Evolutionary conservation across 2,888 invertebrate species (phyloP), one percentile per base, ranked within the genome.

Genomic region (Agrotis segetum): DNA sequence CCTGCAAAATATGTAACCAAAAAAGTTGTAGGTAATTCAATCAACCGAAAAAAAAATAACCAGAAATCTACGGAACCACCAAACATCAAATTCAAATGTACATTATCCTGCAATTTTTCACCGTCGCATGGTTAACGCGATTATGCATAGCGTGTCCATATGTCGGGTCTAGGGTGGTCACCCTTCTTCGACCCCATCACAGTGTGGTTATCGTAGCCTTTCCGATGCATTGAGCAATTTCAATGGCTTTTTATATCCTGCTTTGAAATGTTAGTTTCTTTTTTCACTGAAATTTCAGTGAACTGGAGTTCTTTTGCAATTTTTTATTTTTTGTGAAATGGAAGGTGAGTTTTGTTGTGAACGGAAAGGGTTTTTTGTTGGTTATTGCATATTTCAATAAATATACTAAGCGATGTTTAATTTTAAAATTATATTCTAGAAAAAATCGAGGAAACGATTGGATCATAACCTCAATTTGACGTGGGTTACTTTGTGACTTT

Each of bases 191-290:
- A 68, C 65, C 75, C 79, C 72, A 74, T 81, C 72, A 58, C 29
- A 55, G 59, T 79, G 83, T 55, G 85, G 86, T 88, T 87, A 88
- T 86, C 80, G 72, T 55, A 82, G 81, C 71, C 74, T 83, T 88
- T 87, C 85, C 88, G 79, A 87, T 88, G 86, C 88, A 86, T 88
- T 88, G 87, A 83, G 73, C 89, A 89, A 89, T 87, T 82, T 71
- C 81, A 82, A 68, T 77, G 71, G 80, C 69, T 80, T 86, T 84
- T 81, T 81, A 82, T 82, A 78, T 66, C 55, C 58, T 59, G 64
- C 67, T 85, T 85, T 81, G 67, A 79, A 84, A 69, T 79, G 53
- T 29, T 55, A 66, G 16, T 2, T 71, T 61, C 64, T 77, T 71
- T 60, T 71, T 75, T 61, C 44, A 34, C 55, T 72, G 50, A 67